Conservation (phyloP, 2,797 vertebrate genomes). For the Hapalemur alaotrensis region DNA sequence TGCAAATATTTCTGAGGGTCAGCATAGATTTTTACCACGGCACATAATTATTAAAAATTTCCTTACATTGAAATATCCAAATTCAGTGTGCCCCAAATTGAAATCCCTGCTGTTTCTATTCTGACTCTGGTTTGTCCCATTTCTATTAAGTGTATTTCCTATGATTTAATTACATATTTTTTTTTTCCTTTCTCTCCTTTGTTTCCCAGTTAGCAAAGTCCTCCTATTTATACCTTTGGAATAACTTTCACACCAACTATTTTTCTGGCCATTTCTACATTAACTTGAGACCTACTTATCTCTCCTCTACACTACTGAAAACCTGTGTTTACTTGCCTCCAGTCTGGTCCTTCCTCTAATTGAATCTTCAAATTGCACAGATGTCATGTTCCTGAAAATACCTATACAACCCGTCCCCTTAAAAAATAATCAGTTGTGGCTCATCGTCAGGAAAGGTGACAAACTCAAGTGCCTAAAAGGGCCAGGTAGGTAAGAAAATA, state of each 20-base stretch:
- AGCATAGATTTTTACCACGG: not conserved
- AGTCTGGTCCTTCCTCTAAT: not conserved
- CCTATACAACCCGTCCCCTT: not conserved
- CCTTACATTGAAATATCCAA: not conserved
- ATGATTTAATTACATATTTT: not conserved
- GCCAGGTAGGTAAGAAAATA: not conserved
- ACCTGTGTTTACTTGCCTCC: not conserved
- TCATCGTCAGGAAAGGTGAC: not conserved
- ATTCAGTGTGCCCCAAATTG: not conserved
- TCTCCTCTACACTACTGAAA: not conserved
- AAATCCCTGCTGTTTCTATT: not conserved
- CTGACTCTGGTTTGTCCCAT: not conserved
- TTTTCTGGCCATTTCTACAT: not conserved
- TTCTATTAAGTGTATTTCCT: not conserved
- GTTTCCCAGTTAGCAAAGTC: not conserved
- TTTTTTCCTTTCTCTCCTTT: not conserved
- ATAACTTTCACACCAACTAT: not conserved
- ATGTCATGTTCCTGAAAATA: not conserved
- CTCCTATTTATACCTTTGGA: not conserved
- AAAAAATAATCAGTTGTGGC: not conserved
- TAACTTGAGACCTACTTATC: not conserved
- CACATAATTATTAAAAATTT: constrained; percentile 3
- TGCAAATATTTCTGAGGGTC: not conserved
- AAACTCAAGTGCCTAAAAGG: not conserved
- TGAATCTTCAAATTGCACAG: not conserved